Evolutionary conservation across 2,888 invertebrate genomes (phyloP).

Genomic region (Stenotaenia linearis): DNA sequence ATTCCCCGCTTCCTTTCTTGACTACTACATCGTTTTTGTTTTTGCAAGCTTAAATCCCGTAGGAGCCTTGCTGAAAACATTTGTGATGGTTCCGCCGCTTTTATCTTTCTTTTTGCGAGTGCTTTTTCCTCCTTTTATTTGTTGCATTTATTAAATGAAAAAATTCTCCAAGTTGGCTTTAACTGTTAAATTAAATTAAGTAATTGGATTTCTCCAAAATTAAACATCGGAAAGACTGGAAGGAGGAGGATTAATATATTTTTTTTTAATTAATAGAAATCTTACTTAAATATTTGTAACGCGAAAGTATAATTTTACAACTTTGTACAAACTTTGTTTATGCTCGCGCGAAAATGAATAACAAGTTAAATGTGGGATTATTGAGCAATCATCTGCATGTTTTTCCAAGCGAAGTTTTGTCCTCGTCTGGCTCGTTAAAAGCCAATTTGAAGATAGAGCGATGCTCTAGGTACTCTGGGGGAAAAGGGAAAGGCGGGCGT

Average conservation of each 20-base stretch:
- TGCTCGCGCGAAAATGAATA: neutral
- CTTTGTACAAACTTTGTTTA: no score
- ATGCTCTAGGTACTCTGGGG: constrained; percentile 13
- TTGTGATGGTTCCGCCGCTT: constrained; percentile 3
- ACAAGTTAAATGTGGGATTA: neutral
- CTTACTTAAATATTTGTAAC: no score
- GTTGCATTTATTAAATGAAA: neutral
- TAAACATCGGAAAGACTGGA: no score
- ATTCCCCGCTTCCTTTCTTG: constrained; percentile 4
- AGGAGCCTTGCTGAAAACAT: constrained; percentile 23
- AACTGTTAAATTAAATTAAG: neutral
- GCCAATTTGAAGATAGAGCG: constrained; percentile 24
- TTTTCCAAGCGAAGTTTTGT: constrained; percentile 7
- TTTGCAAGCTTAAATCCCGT: constrained; percentile 21
- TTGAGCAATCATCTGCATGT: constrained; percentile 5
- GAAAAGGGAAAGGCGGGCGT: constrained; percentile 14
- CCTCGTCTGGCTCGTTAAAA: constrained; percentile 26
- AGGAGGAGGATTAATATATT: no score
- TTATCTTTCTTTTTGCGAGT: neutral
- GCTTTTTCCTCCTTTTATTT: neutral
- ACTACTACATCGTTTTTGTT: constrained; percentile 16
- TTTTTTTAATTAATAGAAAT: no score
- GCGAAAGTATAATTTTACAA: no score
- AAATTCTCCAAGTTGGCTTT: neutral
- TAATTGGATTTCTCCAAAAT: neutral